Percentiles rank a stretch among this genome's conserved stretches.
Conservation (phyloP, 2,888 invertebrate genomes). For the Microchrysa polita region DNA sequence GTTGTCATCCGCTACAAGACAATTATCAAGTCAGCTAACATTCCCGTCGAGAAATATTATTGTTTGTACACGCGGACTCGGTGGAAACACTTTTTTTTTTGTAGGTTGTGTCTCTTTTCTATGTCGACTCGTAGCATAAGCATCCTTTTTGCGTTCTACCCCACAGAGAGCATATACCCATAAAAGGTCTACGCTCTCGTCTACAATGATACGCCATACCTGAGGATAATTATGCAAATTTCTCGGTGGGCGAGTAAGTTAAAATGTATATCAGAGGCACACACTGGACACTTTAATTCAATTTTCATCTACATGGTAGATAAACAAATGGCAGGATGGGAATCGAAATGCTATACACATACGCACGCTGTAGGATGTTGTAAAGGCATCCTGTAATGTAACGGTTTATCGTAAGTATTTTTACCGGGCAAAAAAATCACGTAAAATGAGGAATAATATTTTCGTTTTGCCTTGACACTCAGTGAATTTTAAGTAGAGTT, state of each 20-base stretch:
- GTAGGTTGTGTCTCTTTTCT: no score
- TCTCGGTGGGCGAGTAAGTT: neutral
- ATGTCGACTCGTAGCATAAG: no score
- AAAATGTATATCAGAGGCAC: no score
- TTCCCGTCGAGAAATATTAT: no score
- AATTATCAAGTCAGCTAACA: no score
- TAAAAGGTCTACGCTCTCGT: neutral
- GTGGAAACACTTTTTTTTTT: no score
- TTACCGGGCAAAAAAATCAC: neutral
- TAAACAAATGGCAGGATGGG: no score
- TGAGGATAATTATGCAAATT: constrained; percentile 17
- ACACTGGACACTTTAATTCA: constrained; percentile 24
- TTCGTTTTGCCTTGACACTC: constrained; percentile 10
- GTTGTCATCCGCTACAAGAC: no score
- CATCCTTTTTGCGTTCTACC: neutral
- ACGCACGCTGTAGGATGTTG: neutral
- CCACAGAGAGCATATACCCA: neutral
- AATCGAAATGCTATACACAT: no score
- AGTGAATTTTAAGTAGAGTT: constrained; percentile 30
- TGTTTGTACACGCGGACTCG: no score
- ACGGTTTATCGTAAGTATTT: neutral
- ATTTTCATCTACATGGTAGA: neutral
- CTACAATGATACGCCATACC: neutral
- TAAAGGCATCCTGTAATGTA: neutral
- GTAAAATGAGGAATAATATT: constrained; percentile 16